Percentiles rank a stretch among this genome's conserved stretches.
Conservation (phyloP, 2,113 vertebrate species). For the Nyctibius bracteatus region DNA sequence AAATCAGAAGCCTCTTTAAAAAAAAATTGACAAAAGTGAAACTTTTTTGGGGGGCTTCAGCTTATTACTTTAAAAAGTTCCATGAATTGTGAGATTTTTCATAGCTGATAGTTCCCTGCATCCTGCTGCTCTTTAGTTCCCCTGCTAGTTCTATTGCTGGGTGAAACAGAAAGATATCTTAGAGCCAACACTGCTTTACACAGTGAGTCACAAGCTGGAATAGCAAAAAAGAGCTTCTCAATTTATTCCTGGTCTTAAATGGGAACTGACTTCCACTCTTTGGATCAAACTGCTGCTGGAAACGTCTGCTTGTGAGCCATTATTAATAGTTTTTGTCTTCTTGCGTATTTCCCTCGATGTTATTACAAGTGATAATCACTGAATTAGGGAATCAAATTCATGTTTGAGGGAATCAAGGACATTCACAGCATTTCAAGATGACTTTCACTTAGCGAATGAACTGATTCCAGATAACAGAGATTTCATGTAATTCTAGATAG, state of each 20-base stretch:
- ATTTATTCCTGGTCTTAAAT: constrained; percentile 6
- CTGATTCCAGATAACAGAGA: background rate
- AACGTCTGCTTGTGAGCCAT: background rate
- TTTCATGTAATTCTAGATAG: background rate
- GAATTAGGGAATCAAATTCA: background rate
- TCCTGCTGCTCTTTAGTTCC: background rate
- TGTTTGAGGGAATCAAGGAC: background rate
- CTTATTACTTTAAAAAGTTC: background rate
- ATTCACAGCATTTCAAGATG: background rate
- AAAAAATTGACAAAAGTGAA: background rate
- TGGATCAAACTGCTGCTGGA: background rate
- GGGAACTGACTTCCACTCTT: background rate
- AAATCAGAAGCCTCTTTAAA: background rate
- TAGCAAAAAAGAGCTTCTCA: background rate
- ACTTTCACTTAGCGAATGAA: background rate
- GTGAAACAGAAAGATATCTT: background rate
- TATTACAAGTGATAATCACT: background rate
- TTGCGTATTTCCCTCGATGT: background rate
- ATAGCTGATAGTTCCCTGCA: background rate
- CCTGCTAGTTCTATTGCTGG: background rate
- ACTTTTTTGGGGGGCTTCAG: background rate
- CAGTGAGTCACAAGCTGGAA: constrained; percentile 4
- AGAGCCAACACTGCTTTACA: background rate
- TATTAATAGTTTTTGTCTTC: background rate
- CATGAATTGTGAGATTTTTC: background rate